Conservation (phyloP, 2,888 invertebrate species). For the Eupeodes latifasciatus region DNA sequence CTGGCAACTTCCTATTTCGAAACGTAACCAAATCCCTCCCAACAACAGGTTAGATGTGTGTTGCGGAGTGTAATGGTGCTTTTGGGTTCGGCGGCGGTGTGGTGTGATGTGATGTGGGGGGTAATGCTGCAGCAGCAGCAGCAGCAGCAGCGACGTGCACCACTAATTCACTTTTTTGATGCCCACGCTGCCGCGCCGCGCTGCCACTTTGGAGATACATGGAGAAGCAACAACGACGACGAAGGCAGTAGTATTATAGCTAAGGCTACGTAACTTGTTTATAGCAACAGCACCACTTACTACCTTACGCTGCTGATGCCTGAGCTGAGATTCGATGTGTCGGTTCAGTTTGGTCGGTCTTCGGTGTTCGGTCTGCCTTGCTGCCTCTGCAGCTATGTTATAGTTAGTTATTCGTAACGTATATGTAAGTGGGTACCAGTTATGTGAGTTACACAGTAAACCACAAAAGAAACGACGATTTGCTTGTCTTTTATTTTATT, state of each 20-base stretch:
- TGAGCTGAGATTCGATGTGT: slow-evolving; percentile 65
- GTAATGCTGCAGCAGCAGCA: slow-evolving; percentile 37
- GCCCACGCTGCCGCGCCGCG: slow-evolving; percentile 75
- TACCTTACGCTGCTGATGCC: slow-evolving; percentile 44
- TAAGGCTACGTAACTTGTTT: slow-evolving; percentile 74
- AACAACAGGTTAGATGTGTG: slow-evolving; percentile 74
- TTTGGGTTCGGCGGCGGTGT: slow-evolving; percentile 1
- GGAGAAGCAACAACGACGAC: slow-evolving; percentile 54
- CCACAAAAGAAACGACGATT: slow-evolving; percentile 74
- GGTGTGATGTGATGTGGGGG: neutral
- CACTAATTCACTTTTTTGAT: slow-evolving; percentile 76
- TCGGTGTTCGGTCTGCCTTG: neutral
- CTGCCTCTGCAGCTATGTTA: slow-evolving; percentile 5
- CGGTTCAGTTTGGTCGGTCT: slow-evolving; percentile 1
- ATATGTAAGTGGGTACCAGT: slow-evolving; percentile 46
- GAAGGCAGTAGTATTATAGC: slow-evolving; percentile 37
- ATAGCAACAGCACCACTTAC: slow-evolving; percentile 68
- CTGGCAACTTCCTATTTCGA: slow-evolving; percentile 77
- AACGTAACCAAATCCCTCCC: slow-evolving; percentile 76
- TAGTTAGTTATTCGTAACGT: slow-evolving; percentile 41
- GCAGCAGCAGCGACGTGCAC: slow-evolving; percentile 63
- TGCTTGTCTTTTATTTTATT: slow-evolving; percentile 44
- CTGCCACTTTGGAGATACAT: slow-evolving; percentile 51
- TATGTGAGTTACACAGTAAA: slow-evolving; percentile 75
- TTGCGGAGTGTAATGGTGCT: neutral